These are phyloP conservation scores for Chiroxiphia lanceolata DNA, from an alignment of 2,797 vertebrate species.

Conservation along the genomic window DNA sequence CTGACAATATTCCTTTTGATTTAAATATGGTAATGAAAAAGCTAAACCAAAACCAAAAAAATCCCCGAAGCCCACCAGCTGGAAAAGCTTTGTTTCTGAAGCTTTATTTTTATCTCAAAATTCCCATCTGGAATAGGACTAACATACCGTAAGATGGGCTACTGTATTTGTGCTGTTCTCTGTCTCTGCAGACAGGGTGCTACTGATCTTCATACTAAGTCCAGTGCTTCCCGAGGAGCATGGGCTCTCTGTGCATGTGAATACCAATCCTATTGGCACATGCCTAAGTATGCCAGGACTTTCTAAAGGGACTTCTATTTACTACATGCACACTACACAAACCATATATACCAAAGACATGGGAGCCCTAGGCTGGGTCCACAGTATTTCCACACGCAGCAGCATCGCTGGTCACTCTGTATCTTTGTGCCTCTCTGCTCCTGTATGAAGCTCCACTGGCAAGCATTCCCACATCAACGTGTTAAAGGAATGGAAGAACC, in stretches of 20 bases:
- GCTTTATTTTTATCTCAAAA: neutral
- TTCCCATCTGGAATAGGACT: neutral
- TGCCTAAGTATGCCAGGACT: neutral
- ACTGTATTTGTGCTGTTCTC: neutral
- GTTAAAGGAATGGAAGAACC: conserved; percentile 51
- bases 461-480: neutral
- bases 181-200: neutral
- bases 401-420: neutral
- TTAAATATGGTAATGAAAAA: neutral
- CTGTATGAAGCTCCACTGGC: neutral
- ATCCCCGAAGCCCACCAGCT: neutral
- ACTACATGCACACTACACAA: neutral
- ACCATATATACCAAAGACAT: neutral
- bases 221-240: neutral
- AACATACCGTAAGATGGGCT: rapidly evolving
- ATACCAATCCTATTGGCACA: neutral
- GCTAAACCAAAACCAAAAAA: too few relatives aligned
- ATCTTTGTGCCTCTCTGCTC: neutral
- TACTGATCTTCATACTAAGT: neutral
- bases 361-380: neutral
- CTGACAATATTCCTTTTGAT: neutral
- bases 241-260: neutral
- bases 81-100: neutral
- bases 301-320: neutral
- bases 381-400: neutral